Evolutionary conservation across 2,113 vertebrate species (phyloP).

Genomic region (Motacilla alba): DNA sequence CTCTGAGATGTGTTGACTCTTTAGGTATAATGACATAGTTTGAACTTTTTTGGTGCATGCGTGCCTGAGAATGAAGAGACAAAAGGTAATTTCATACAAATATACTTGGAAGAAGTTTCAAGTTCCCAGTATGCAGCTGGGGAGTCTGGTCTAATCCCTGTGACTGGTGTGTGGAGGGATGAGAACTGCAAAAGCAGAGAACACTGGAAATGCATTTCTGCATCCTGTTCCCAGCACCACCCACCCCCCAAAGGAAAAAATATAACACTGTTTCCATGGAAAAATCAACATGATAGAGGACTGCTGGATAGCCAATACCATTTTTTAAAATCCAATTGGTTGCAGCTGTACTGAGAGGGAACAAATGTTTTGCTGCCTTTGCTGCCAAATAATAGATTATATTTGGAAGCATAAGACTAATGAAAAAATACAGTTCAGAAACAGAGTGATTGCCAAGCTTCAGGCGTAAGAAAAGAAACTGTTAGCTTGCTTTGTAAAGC

Average conservation of each 20-base stretch:
- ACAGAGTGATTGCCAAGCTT: conserved; percentile 46
- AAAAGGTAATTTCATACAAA: neutral
- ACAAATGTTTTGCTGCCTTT: conserved; percentile 62
- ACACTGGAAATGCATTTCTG: neutral
- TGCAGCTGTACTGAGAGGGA: conserved; percentile 65
- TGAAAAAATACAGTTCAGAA: conserved; percentile 61
- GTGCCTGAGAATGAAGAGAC: neutral
- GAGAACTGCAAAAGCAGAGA: neutral
- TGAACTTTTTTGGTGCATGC: neutral
- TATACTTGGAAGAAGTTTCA: neutral
- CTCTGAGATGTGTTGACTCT: neutral
- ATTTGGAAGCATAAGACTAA: conserved; percentile 66
- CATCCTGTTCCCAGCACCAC: neutral
- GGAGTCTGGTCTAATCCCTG: neutral
- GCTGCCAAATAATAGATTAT: conserved; percentile 71
- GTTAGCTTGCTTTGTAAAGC: neutral
- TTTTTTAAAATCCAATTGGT: conserved; percentile 63
- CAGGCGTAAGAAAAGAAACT: conserved; percentile 21
- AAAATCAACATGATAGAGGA: conserved; percentile 37
- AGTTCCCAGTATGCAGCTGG: neutral
- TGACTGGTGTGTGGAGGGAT: neutral
- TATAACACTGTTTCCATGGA: conserved; percentile 24
- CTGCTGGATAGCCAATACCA: conserved; percentile 18
- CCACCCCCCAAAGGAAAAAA: neutral
- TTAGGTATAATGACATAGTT: neutral